Percentiles rank a stretch among this genome's conserved stretches.
Conservation (phyloP, 1,140 invertebrate genomes). For the Heliconius himera region DNA sequence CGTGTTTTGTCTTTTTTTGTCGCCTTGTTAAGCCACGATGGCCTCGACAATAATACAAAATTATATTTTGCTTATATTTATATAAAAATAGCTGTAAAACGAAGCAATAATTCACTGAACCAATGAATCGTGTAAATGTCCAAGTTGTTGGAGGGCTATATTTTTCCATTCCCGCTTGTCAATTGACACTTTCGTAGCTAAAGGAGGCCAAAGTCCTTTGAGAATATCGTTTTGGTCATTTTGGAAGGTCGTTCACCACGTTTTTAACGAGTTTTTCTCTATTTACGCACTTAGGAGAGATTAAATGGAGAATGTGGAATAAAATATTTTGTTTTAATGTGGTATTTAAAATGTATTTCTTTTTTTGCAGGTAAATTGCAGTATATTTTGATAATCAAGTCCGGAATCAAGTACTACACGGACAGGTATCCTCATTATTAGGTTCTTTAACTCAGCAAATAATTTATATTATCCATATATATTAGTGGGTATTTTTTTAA, state of each 20-base stretch:
- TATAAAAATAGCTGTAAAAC: background rate
- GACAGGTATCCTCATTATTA: background rate
- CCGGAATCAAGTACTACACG: background rate
- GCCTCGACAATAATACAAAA: background rate
- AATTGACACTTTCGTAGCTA: constrained; percentile 19
- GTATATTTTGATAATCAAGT: background rate
- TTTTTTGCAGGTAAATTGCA: constrained; percentile 19
- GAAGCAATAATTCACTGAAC: constrained; percentile 11
- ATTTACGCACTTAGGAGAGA: constrained; percentile 1
- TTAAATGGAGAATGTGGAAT: background rate
- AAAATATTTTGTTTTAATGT: background rate
- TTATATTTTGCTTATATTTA: background rate
- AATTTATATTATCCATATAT: no score
- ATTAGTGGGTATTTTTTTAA: no score
- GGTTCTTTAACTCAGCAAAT: background rate
- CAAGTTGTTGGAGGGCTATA: constrained; percentile 17
- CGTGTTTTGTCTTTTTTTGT: no score
- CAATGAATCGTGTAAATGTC: constrained; percentile 19
- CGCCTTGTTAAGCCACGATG: no score
- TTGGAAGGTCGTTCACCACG: background rate
- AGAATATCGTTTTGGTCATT: constrained; percentile 16
- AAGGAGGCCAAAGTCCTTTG: constrained; percentile 18
- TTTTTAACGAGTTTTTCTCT: constrained; percentile 18
- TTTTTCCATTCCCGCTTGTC: constrained; percentile 22
- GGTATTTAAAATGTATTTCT: background rate